Base-by-base conservation (phyloP, 53 echinoderm and acorn worm genomes). In the Holothuria scabra region DNA sequence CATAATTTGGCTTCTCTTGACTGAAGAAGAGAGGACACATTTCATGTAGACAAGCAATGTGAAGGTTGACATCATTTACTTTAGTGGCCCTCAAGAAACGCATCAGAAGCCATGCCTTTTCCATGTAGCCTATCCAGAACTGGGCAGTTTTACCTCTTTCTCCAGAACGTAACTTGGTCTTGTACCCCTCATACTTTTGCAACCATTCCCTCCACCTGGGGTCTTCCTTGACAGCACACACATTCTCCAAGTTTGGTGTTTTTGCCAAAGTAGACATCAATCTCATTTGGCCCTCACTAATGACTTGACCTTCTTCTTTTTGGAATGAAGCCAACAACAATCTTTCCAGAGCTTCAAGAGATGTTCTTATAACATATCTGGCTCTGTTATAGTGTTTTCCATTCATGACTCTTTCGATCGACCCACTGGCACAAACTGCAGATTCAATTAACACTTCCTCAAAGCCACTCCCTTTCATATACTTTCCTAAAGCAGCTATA, bases 311-410 rank as follows among this genome's bases (percentile, higher is more conserved):
- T 6, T 83, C 60, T 60, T 12, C 74, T 11, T 61, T 30, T 22
- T 66, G 67, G 64, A 33, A 85, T 67, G 80, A 65, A 23, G 78
- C 41, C 28, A 60, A 64, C 81, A 90, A 60, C 31, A 82, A 82
- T 23, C 90, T 67, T 64, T 90, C 90, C 86, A 90, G 34, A 75
- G 86, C 83, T 86, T 85, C 86, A 12, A 81, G 28, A 41, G 18
- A 16, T 38, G 56, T 25, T 44, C 46, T 66, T 29, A 66, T 64
- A 31, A 90, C 85, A 28, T 74, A 62, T 46, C 60, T 56, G 22
- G 86, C 81, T 68, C 90, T 80, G 70, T 86, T 90, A 83, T 70
- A 86, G 82, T 90, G 86, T 67, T 57, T 71, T 56, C 90, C 71
- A 68, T 64, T 55, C 32, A 90, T 65, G 14, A 86, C 90, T 85